Conservation (phyloP, 2,797 vertebrate genomes). For the Halcyon chelicuti region DNA sequence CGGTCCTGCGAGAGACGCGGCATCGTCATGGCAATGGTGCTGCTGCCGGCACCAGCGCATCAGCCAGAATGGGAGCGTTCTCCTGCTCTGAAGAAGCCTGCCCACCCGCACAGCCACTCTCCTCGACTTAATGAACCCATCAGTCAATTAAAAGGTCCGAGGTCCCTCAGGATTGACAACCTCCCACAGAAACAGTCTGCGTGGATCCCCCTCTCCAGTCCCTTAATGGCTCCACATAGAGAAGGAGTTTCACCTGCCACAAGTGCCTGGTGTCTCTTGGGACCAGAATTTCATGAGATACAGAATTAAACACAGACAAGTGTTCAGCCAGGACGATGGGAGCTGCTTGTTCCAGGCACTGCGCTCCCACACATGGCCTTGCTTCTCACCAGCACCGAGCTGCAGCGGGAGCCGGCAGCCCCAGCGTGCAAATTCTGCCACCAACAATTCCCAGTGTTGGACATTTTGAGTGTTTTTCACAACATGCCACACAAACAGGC, state of each 20-base stretch:
- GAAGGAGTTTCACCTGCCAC: not conserved
- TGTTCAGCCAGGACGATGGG: not conserved
- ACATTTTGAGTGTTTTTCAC: not conserved
- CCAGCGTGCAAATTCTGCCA: fast-evolving
- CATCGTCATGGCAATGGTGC: fast-evolving
- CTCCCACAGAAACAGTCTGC: not conserved
- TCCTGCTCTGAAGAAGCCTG: not conserved
- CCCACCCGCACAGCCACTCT: fast-evolving
- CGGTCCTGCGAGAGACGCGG: constrained; percentile 68
- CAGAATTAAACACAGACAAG: not conserved
- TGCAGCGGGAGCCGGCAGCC: not conserved
- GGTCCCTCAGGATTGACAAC: not conserved
- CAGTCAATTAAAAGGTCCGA: not conserved
- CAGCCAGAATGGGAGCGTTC: fast-evolving
- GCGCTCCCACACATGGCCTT: not conserved
- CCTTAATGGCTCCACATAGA: not conserved
- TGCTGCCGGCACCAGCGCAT: fast-evolving
- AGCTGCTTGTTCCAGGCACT: not conserved
- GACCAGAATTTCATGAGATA: not conserved
- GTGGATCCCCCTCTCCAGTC: not conserved
- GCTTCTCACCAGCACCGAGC: not conserved
- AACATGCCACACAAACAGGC: not conserved
- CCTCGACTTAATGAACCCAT: not conserved
- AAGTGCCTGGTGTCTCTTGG: not conserved
- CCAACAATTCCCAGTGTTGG: not conserved